A percentile compares a stretch with the other conserved stretches of the same genome.
These are phyloP conservation scores for Onychomys leucogaster DNA, from an alignment of 2,797 vertebrate species.

Conservation along the genomic window DNA sequence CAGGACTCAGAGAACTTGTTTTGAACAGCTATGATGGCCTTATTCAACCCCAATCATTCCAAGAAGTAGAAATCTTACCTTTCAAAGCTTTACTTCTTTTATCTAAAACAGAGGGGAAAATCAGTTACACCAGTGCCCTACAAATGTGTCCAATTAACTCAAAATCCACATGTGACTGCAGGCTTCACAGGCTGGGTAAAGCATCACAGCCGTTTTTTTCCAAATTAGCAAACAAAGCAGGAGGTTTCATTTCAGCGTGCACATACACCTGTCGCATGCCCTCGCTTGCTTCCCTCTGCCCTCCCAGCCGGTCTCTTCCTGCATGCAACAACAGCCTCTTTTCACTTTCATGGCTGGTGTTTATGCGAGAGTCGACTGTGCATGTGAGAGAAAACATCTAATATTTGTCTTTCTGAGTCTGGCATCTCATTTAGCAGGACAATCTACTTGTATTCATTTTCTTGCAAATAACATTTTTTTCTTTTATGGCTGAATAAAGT, in stretches of 20 bases:
- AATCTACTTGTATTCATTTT: not conserved
- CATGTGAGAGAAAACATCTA: not conserved
- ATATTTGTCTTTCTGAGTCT: no score
- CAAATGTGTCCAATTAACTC: not conserved
- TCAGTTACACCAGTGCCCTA: not conserved
- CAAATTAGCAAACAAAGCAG: not conserved
- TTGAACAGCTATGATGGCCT: not conserved
- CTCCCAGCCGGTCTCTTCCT: fast-evolving
- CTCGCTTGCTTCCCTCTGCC: not conserved
- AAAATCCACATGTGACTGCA: not conserved
- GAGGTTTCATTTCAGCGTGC: not conserved
- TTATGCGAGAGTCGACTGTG: not conserved
- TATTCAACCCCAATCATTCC: not conserved
- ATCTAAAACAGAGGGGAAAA: conserved; percentile 75
- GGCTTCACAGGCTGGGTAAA: not conserved
- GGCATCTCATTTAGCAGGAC: not conserved
- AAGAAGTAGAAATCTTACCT: conserved; percentile 74
- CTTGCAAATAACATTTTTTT: not conserved
- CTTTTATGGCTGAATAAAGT: not conserved
- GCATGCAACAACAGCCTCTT: not conserved
- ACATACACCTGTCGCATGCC: not conserved
- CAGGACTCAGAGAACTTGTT: not conserved
- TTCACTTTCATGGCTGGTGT: not conserved
- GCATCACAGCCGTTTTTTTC: not conserved
- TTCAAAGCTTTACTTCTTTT: conserved; percentile 82